Conservation (phyloP, 2,888 invertebrate genomes). For the Phalera bucephala region DNA sequence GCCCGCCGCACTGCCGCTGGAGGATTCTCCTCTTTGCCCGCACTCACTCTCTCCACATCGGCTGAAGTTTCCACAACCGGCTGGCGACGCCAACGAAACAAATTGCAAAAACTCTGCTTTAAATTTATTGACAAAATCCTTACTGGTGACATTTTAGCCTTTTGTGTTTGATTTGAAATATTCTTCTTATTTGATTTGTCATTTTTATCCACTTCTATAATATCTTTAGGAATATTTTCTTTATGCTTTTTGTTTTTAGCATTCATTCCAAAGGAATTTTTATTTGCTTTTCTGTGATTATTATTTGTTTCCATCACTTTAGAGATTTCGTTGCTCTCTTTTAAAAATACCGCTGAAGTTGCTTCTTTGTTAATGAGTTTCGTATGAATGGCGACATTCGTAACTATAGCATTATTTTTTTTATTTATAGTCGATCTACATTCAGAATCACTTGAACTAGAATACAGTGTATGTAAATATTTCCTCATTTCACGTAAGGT, state of each 20-base stretch:
- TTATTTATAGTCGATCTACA: slow-evolving; percentile 72
- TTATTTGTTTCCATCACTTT: slow-evolving; percentile 69
- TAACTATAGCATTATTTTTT: slow-evolving; percentile 72
- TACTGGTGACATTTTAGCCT: slow-evolving; percentile 85
- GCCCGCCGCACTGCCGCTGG: slow-evolving; percentile 70
- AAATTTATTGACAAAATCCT: slow-evolving; percentile 88
- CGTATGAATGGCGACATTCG: slow-evolving; percentile 64
- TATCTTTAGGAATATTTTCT: slow-evolving; percentile 58
- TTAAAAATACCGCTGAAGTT: slow-evolving; percentile 51
- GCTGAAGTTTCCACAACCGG: slow-evolving; percentile 43
- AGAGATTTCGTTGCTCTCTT: slow-evolving; percentile 57
- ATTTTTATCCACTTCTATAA: slow-evolving; percentile 67
- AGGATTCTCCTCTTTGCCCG: slow-evolving; percentile 50
- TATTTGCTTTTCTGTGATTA: slow-evolving; percentile 72
- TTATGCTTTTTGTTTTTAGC: slow-evolving; percentile 85
- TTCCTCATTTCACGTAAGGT: slow-evolving; percentile 92
- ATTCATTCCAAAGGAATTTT: slow-evolving; percentile 83
- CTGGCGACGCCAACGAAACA: slow-evolving; percentile 86
- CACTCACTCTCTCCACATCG: slow-evolving; percentile 52
- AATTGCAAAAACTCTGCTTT: slow-evolving; percentile 93
- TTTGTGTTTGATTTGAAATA: slow-evolving; percentile 44
- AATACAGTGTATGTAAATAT: slow-evolving; percentile 91
- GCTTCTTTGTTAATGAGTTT: slow-evolving; percentile 58
- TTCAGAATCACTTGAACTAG: slow-evolving; percentile 88
- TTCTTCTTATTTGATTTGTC: slow-evolving; percentile 59